A percentile compares a stretch with the other conserved stretches of the same genome.
phyloP scores from a whole-genome alignment of 2,888 invertebrate species.

The Brenthis hecate region DNA sequence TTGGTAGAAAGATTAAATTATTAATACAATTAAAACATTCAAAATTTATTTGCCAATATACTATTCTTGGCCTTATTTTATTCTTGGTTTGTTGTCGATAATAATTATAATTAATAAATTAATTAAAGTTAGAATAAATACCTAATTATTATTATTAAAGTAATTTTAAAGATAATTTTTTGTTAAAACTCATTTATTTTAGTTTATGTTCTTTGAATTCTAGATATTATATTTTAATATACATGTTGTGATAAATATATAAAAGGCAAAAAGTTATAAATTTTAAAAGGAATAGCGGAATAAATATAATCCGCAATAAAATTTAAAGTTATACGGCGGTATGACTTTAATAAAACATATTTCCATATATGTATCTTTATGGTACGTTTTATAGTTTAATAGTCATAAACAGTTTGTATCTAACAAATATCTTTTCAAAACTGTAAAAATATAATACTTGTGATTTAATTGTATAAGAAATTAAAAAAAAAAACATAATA shows the following conservation, averaged over 20 bases:
- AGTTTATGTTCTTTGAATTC: no score
- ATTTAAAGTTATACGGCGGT: constrained; percentile 9
- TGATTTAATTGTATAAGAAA: background rate
- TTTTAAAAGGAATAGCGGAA: constrained; percentile 19
- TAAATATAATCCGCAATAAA: constrained; percentile 33
- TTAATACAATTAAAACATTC: background rate
- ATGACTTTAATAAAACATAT: constrained; percentile 11
- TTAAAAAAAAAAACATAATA: background rate
- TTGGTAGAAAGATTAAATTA: background rate
- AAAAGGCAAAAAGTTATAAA: constrained; percentile 19
- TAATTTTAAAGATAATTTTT: no score
- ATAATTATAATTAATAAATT: no score
- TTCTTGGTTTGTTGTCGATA: no score
- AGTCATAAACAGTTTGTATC: constrained; percentile 1
- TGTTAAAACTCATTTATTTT: no score
- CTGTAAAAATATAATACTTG: background rate
- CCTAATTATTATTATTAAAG: no score
- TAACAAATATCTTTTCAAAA: background rate
- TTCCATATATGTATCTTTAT: constrained; percentile 22
- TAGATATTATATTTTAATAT: background rate
- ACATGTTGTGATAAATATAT: background rate
- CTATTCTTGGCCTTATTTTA: no score
- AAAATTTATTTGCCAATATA: background rate
- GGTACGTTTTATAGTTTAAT: constrained; percentile 14
- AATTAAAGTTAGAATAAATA: no score